Percentiles rank a stretch among this genome's conserved stretches.
Evolutionary conservation across 1,140 invertebrate genomes (phyloP).

Genomic region (Wasmannia auropunctata): DNA sequence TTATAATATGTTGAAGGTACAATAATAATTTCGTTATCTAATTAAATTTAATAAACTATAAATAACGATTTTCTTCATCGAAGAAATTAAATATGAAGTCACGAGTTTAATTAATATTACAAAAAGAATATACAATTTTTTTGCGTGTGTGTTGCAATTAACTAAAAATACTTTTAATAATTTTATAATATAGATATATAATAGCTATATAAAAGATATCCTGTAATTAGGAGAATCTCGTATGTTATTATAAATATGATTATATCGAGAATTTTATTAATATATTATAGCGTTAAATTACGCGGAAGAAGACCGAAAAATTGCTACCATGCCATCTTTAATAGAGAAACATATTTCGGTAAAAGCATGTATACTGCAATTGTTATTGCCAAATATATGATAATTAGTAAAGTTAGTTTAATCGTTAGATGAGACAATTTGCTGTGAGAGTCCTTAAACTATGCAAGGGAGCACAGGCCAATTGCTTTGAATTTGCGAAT

Average conservation of each 20-base stretch:
- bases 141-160: background rate
- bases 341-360: constrained; percentile 15
- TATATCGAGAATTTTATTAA: background rate
- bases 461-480: background rate
- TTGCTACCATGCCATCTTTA: background rate
- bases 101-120: background rate
- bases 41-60: background rate
- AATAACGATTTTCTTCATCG: background rate
- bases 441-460: background rate
- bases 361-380: background rate
- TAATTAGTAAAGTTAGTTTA: constrained; percentile 37
- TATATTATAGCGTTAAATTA: background rate
- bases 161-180: background rate
- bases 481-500: constrained; percentile 57
- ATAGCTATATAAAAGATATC: too few relatives aligned
- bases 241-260: background rate
- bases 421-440: constrained; percentile 38
- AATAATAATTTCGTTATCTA: background rate
- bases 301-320: background rate
- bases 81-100: background rate
- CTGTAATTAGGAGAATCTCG: too few relatives aligned
- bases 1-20: background rate
- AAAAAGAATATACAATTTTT: background rate
- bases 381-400: background rate
- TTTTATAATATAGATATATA: background rate